Percentiles rank a stretch among this genome's conserved stretches.
Evolutionary conservation across 2,888 invertebrate species (phyloP).

Genomic region (Eustalomyia histrio): DNA sequence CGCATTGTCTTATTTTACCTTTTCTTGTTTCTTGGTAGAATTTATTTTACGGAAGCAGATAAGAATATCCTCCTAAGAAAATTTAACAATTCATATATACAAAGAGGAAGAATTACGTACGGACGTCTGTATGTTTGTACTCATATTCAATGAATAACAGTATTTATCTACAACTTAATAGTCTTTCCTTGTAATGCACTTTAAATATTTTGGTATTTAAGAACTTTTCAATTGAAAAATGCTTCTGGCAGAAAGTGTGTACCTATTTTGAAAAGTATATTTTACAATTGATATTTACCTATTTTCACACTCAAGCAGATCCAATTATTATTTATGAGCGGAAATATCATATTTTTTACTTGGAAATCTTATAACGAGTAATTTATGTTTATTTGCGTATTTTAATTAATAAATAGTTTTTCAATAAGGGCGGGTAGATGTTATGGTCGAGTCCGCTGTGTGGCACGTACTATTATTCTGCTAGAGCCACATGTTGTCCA

Average conservation of each 20-base stretch:
- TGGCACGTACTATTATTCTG: no score
- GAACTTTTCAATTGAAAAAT: neutral
- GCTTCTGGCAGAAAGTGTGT: neutral
- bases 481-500: no score
- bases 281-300: constrained; percentile 9
- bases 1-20: constrained; percentile 23
- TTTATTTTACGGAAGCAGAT: constrained; percentile 61
- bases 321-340: constrained; percentile 58
- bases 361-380: constrained; percentile 6
- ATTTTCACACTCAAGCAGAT: constrained; percentile 24
- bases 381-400: constrained; percentile 37
- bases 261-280: neutral
- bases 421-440: no score
- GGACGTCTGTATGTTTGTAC: neutral
- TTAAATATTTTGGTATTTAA: neutral
- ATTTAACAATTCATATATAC: constrained; percentile 13
- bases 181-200: neutral
- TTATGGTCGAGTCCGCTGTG: no score
- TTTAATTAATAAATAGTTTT: no score
- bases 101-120: constrained; percentile 22
- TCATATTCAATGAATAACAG: constrained; percentile 3
- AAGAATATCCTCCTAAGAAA: constrained; percentile 53
- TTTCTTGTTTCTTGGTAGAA: constrained; percentile 34
- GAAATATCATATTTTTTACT: constrained; percentile 17
- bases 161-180: constrained; percentile 14